Conservation (phyloP, 2,888 invertebrate genomes). For the Hedya salicella region DNA sequence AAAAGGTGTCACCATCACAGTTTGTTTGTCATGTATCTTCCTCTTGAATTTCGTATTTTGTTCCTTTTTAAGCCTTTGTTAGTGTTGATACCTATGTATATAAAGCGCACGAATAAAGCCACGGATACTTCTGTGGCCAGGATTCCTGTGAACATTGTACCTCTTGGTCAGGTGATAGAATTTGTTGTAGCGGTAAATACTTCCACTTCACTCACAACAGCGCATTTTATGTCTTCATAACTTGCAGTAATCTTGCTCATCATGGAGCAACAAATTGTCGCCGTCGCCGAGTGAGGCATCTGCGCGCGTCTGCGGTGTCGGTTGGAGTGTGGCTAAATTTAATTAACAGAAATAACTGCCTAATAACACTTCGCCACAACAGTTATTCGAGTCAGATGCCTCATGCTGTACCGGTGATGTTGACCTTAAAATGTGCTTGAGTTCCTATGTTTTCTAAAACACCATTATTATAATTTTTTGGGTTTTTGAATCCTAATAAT, state of each 20-base stretch:
- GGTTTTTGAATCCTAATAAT: no score
- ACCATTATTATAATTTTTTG: no score
- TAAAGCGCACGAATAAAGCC: no score
- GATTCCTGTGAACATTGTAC: background rate
- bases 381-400: slow-evolving; percentile 31
- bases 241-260: slow-evolving; percentile 3
- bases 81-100: no score
- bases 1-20: no score
- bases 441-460: background rate
- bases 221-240: background rate
- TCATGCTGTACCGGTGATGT: slow-evolving; percentile 30
- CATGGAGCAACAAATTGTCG: slow-evolving; percentile 22
- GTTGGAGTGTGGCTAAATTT: slow-evolving; percentile 53
- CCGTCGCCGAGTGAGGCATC: slow-evolving; percentile 26
- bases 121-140: background rate
- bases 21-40: no score
- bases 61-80: no score
- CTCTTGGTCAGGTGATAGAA: background rate
- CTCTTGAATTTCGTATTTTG: no score
- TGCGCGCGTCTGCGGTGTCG: slow-evolving; percentile 37
- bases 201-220: background rate
- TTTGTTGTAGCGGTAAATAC: background rate
- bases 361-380: slow-evolving; percentile 38
- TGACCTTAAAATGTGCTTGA: slow-evolving; percentile 21
- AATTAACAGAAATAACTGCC: slow-evolving; percentile 51